phyloP scores from a whole-genome alignment of 35 echinoderm and acorn worm genomes.

The Apostichopus californicus region DNA sequence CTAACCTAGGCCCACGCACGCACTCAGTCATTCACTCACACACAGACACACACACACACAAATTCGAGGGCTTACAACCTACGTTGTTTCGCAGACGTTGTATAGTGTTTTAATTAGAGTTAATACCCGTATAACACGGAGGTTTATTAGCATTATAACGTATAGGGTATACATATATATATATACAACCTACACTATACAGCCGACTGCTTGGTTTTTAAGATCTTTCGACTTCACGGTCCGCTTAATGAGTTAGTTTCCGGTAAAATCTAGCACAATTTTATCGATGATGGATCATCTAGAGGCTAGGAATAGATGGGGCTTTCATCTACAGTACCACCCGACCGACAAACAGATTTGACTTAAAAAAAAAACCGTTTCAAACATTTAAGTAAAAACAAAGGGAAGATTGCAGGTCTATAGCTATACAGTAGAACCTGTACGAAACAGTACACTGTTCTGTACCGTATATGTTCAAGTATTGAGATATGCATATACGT shows the following conservation, averaged over 20 bases:
- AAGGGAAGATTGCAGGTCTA: too few species aligned
- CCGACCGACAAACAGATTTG: constrained; percentile 16
- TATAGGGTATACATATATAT: not conserved
- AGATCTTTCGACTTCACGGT: not conserved
- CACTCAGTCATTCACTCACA: too few species aligned
- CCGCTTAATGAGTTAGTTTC: constrained; percentile 37
- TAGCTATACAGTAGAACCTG: too few species aligned
- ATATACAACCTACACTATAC: not conserved
- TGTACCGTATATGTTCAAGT: too few species aligned
- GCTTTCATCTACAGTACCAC: not conserved
- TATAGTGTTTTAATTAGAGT: not conserved
- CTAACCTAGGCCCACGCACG: too few species aligned
- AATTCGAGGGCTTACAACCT: too few species aligned
- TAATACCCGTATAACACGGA: not conserved
- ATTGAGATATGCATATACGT: too few species aligned
- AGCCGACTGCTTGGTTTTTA: not conserved
- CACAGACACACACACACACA: too few species aligned
- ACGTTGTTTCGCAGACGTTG: too few species aligned
- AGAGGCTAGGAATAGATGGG: not conserved
- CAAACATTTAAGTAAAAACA: too few species aligned
- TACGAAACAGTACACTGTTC: too few species aligned
- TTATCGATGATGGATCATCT: not conserved
- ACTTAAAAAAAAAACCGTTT: too few species aligned
- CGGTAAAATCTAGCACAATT: constrained; percentile 29
- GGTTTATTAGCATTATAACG: not conserved